phyloP scores from a whole-genome alignment of 2,888 invertebrate species.

The Caenorhabditis auriculariae region DNA sequence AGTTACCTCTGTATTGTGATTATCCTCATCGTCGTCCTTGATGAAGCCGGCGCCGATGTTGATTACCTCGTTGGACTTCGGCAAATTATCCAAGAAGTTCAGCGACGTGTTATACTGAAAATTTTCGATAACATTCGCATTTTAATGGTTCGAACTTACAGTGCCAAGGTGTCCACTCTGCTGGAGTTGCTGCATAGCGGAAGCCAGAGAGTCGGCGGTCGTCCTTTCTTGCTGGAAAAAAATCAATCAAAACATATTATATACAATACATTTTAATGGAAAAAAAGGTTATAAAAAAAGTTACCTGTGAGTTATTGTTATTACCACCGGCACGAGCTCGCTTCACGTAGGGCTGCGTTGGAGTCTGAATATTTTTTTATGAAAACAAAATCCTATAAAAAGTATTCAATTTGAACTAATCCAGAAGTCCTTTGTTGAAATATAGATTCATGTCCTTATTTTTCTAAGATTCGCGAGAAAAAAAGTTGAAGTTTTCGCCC shows the following conservation, averaged over 20 bases:
- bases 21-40: conserved; percentile 33
- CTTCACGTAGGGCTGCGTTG: conserved; percentile 58
- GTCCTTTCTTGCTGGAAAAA: no score
- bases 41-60: conserved; percentile 39
- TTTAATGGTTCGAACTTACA: conserved; percentile 4
- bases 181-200: conserved; percentile 35
- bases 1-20: conserved; percentile 6
- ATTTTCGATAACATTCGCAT: background rate
- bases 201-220: conserved; percentile 23
- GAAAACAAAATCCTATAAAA: background rate
- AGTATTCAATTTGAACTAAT: no score
- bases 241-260: no score
- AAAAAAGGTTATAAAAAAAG: no score
- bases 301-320: no score
- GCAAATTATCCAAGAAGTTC: conserved; percentile 45
- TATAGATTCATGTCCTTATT: no score
- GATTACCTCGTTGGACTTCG: conserved; percentile 46
- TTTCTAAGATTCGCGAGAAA: no score
- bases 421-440: no score
- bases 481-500: no score
- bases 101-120: conserved; percentile 17
- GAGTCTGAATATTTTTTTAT: conserved; percentile 42
- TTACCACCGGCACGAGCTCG: conserved; percentile 41
- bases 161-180: conserved; percentile 7
- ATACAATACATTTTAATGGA: no score